These are phyloP conservation scores for Drosophila infuscata DNA, from an alignment of 2,888 invertebrate species.

Conservation along the genomic window DNA sequence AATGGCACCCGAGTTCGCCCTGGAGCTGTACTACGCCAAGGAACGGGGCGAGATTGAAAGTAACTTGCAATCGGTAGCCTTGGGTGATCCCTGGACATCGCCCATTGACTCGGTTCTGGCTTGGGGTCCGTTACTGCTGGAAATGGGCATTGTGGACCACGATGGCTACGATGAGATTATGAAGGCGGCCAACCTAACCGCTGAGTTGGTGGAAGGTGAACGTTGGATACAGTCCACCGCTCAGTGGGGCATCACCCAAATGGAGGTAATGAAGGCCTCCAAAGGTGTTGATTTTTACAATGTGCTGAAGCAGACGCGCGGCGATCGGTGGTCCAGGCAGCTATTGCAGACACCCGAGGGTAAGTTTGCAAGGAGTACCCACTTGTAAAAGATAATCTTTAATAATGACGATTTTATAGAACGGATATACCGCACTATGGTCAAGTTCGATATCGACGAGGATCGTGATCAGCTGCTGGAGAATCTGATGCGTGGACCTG, in stretches of 20 bases:
- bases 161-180: slow-evolving; percentile 88
- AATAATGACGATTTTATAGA: slow-evolving; percentile 30
- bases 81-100: slow-evolving; percentile 96
- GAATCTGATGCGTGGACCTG: slow-evolving; percentile 90
- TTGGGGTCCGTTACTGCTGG: slow-evolving; percentile 92
- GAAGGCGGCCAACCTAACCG: slow-evolving; percentile 86
- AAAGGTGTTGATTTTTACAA: slow-evolving; percentile 92
- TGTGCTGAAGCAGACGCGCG: slow-evolving; percentile 86
- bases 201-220: slow-evolving; percentile 87
- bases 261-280: slow-evolving; percentile 87
- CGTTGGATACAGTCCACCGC: slow-evolving; percentile 87
- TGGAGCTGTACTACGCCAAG: slow-evolving; percentile 87
- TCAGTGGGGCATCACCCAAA: slow-evolving; percentile 89
- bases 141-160: slow-evolving; percentile 90
- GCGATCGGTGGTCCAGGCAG: slow-evolving; percentile 44
- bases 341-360: slow-evolving; percentile 32
- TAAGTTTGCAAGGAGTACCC: slow-evolving; percentile 3
- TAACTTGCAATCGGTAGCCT: slow-evolving; percentile 91
- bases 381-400: no score
- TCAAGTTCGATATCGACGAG: slow-evolving; percentile 76
- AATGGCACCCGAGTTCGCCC: slow-evolving; percentile 94
- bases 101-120: slow-evolving; percentile 93
- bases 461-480: slow-evolving; percentile 82
- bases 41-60: slow-evolving; percentile 87
- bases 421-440: slow-evolving; percentile 69